Base-by-base conservation (phyloP, 2,888 invertebrate genomes). In the Pristionchus fissidentatus region DNA sequence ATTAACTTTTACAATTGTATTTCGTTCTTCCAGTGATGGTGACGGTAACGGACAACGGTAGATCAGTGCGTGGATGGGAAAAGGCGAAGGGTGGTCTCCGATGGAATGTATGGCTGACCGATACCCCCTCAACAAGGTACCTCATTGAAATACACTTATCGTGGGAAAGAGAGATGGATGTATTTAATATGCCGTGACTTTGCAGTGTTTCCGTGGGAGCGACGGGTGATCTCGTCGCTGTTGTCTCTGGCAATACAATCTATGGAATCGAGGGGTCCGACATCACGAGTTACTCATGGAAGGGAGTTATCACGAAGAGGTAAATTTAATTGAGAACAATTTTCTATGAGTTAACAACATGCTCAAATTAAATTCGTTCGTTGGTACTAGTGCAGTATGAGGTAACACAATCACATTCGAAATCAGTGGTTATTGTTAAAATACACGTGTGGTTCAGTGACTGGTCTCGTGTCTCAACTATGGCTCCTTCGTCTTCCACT, bases 61-160 rank as follows among this genome's bases (percentile, higher is more conserved):
- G 85, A 52, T 62, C 82, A 1, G 62, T 88, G 0, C 85, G 89
- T 15, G 85, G 85, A 0, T 89, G 89, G 89, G 83, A 84, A 35
- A 86, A 85, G 38, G 32, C 46, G 1, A 86, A 85, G 32, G 88
- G 88, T 15, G 86, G 85, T 10, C 62, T 89, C 7, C 73, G 83
- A 46, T 87, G 87, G 85, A 83, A 38, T 55, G 55, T 83, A 13
- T 83, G 83, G 83, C 70, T 83, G 52, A 41, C 35, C 19, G 83
- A 83, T n/a, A 49, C 38, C 29, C 62, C 81, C 26, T 43, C 38
- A 38, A 46, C 38, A 29, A 79, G 43, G 79, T 79, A 77, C 32
- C 29, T 15, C 32, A 62, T 62, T 62, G 3, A n/a, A 62, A 52
- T 15, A 22, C 3, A 10, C 8, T 57, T 57, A 57, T 26, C 22